Evolutionary conservation across 2,113 vertebrate genomes (phyloP), one percentile per base, ranked within the genome.

Genomic region (Tychaedon coryphoeus): DNA sequence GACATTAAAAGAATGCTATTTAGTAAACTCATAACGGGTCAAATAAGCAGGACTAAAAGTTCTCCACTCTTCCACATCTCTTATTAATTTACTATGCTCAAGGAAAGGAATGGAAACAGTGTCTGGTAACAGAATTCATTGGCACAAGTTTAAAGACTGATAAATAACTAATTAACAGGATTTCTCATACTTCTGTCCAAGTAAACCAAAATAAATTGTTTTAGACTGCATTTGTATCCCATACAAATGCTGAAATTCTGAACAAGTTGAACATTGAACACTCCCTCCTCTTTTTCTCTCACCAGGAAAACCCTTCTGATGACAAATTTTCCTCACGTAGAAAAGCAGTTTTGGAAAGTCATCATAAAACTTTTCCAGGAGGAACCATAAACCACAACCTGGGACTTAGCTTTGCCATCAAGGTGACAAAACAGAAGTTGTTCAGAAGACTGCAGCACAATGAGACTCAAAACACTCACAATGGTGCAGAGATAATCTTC

Each of bases 81-180:
- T 64, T 82, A 82, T 19, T 89, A 28, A 60, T 87, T 90, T 79
- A 9, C 26, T 54, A 1, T 28, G 10, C 43, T 77, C 67, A 66
- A 70, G 50, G 70, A 81, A 92, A 93, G 50, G 77, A 95, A 94
- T 74, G 71, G 88, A 82, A 95, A 79, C 36, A 48, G 0, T 1
- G 10, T 31, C 29, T 90, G 57, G 70, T 57, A 70, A 81, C 14
- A 88, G 74, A 95, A 79, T 31, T 91, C 19, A 82, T 90, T 86
- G 88, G 78, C 75, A 92, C n/a, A 93, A 74, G 64, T 83, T 95
- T 65, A 71, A 76, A 93, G 71, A 62, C 47, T 58, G 71, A 93
- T 90, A 62, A 7, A 77, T 95, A 92, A 96, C 81, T 42, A 79
- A 96, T 94, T 92, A 95, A 95, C 85, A 85, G 84, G 58, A 73